A percentile compares a stretch with the other conserved stretches of the same genome.
Evolutionary conservation across 2,888 invertebrate genomes (phyloP).

Genomic region (Nomada fabriciana): DNA sequence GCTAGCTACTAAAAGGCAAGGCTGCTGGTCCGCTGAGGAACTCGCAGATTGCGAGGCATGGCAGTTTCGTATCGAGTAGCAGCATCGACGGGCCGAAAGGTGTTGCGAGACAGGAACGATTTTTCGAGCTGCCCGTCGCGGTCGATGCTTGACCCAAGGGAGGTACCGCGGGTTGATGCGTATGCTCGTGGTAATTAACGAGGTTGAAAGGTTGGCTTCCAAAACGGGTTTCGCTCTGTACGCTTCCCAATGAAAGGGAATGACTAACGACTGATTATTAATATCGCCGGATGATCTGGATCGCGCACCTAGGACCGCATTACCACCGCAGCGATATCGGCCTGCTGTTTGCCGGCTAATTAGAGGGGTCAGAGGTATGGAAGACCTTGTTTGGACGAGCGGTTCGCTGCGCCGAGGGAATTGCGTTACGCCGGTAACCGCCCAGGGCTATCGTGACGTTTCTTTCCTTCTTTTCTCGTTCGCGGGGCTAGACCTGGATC

Average conservation of each 20-base stretch:
- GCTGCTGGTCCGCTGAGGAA: too few species aligned
- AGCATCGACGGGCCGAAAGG: neutral
- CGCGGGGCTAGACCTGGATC: too few species aligned
- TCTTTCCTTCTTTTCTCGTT: neutral
- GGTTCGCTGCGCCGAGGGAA: slow-evolving; percentile 31
- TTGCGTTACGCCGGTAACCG: slow-evolving; percentile 56
- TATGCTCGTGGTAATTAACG: slow-evolving; percentile 62
- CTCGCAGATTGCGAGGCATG: too few species aligned
- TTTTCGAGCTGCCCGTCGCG: slow-evolving; percentile 64
- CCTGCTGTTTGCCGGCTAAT: slow-evolving; percentile 65
- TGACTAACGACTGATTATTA: slow-evolving; percentile 73
- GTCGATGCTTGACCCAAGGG: slow-evolving; percentile 47
- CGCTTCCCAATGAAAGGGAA: slow-evolving; percentile 69
- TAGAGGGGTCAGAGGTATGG: slow-evolving; percentile 65
- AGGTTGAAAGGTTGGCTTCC: slow-evolving; percentile 62
- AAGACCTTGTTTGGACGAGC: slow-evolving; percentile 25
- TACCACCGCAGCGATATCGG: slow-evolving; percentile 63
- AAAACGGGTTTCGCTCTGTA: slow-evolving; percentile 63
- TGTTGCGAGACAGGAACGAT: slow-evolving; percentile 51
- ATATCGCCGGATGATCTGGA: slow-evolving; percentile 71
- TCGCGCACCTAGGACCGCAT: slow-evolving; percentile 66
- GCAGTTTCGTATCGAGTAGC: neutral
- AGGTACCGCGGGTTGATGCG: slow-evolving; percentile 40
- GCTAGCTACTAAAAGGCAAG: too few species aligned
- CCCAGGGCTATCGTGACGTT: slow-evolving; percentile 19